Evolutionary conservation across 2,113 vertebrate species (phyloP), one percentile per base, ranked within the genome.

Genomic region (Oenanthe oenanthe): DNA sequence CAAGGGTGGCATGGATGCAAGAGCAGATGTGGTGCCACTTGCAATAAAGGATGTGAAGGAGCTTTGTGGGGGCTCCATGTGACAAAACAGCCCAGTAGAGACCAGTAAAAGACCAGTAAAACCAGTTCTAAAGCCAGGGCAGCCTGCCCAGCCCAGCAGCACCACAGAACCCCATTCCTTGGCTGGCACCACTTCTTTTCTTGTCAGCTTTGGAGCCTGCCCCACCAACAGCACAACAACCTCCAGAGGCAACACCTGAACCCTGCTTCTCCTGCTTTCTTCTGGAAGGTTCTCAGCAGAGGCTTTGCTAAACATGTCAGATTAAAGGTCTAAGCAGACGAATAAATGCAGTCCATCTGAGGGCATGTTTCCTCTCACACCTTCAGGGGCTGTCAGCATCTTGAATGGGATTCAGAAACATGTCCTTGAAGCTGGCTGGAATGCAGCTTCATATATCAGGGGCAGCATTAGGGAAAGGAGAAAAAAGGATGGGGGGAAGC

Each of bases 221-320:
- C 51, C 75, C 71, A n/a, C 63, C 77, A 78, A 7, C 28, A 26
- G 53, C 20, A 36, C 83, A 43, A 2, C 62, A 76, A 34, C 58
- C 57, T 94, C 76, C 42, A 32, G 63, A 82, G 87, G 63, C 93
- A 93, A 22, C 85, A 96, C 93, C 85, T 96, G 93, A 87, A 87
- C n/a, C 63, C 67, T 14, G n/a, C 54, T 78, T 73, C 80, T 92
- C 85, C 67, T 89, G 2, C 85, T 88, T 77, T 50, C 81, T 79
- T 36, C 77, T 93, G 90, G 93, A 92, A 61, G 43, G 0, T 8
- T 74, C 82, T 74, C 50, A 63, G 93, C 84, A 26, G 95, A 93
- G 94, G 21, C 80, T 96, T 95, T 77, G 32, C 94, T 93, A 96
- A 97, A 96, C 95, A 96, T 93, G 96, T 96, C 96, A 96, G 88